These are phyloP conservation scores for Neogale vison DNA, from an alignment of 2,113 vertebrate species.

Conservation along the genomic window DNA sequence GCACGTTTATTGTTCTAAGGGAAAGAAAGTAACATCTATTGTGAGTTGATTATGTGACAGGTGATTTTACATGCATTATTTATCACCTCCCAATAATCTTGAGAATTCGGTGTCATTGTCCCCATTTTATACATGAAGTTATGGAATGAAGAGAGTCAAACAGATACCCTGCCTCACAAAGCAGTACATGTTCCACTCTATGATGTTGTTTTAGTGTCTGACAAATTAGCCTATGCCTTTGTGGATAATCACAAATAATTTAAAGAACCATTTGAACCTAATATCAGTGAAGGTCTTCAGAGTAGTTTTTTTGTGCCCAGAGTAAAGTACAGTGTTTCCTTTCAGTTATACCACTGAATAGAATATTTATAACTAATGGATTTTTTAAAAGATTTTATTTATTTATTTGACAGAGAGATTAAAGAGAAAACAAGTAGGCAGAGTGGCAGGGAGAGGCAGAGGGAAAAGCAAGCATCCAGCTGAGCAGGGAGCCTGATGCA, in stretches of 20 bases:
- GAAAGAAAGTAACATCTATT: neutral
- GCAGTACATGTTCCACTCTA: neutral
- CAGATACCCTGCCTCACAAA: neutral
- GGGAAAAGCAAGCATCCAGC: too few species aligned
- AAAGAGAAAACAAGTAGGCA: too few species aligned
- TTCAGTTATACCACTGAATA: neutral
- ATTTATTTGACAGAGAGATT: too few species aligned
- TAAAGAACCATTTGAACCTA: neutral
- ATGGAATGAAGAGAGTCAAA: neutral
- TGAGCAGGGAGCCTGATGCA: too few species aligned
- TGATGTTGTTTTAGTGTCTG: neutral
- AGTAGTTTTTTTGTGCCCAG: neutral
- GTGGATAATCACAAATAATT: neutral
- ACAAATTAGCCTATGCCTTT: neutral
- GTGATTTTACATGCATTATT: neutral
- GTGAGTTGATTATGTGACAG: neutral
- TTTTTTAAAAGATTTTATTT: too few species aligned
- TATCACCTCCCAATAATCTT: neutral
- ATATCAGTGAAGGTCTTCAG: neutral
- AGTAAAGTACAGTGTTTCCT: neutral
- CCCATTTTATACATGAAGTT: neutral
- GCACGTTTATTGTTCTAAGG: neutral
- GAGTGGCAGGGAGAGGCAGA: too few species aligned
- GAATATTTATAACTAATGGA: neutral
- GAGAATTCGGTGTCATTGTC: neutral